Evolutionary conservation across 2,797 vertebrate genomes (phyloP), one percentile per base, ranked within the genome.

Genomic region (Anableps anableps): DNA sequence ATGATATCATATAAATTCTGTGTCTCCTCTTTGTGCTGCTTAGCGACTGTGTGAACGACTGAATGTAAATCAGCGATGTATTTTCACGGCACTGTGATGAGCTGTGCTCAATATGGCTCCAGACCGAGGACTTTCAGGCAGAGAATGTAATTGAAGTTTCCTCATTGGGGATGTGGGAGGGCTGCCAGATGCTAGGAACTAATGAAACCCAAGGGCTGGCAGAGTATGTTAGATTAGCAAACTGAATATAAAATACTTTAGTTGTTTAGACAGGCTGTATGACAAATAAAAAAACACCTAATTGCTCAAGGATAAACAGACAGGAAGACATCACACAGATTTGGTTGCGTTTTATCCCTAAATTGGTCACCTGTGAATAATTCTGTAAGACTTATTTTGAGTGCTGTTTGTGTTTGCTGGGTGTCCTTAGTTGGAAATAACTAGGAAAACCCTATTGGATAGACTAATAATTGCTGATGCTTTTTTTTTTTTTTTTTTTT

Each of bases 191-290:
- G 88, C 89, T 88, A 87, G 62, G 78, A 85, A 87, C 90, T 93
- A 93, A 94, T 94, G 92, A 94, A 93, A 93, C 85, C 85, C 85
- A 90, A 92, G 84, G 83, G 85, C 86, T 89, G 78, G 79, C 86
- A 86, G 83, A 85, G 83, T 78, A 88, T 84, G 85, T 78, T 82
- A 89, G 86, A 92, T 85, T 88, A 86, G 83, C 84, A 90, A 89
- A 88, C 86, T 84, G 62, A 91, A 88, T 92, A 87, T 89, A 88
- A 92, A 93, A 83, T 85, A 80, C 80, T 87, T 88, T 82, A 88
- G 90, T 91, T 87, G 71, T 85, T 76, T 83, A 82, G 82, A 86
- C 81, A 88, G 82, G 80, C 84, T 75, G 48, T 76, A 76, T 89
- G 83, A 89, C 78, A 86, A 85, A 88, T 86, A 75, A 84, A 50